phyloP scores from a whole-genome alignment of 2,888 invertebrate genomes.

The Villa cingulata region DNA sequence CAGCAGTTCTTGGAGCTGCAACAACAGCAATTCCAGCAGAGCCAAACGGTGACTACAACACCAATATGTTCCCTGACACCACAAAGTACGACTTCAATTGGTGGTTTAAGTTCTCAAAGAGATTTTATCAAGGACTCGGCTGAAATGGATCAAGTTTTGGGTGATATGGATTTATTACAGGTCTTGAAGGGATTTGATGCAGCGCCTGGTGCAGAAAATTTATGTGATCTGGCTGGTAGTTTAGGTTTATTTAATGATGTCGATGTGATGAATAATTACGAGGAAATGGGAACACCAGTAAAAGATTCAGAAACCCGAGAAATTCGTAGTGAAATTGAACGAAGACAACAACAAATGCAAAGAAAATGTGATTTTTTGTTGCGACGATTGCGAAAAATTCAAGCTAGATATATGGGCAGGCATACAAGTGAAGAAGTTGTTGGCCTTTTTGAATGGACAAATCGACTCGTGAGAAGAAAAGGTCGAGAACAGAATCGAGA shows the following conservation, averaged over 20 bases:
- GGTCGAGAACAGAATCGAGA: conserved; percentile 20
- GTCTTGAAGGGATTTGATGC: conserved; percentile 61
- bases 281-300: conserved; percentile 12
- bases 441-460: conserved; percentile 61
- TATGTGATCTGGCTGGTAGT: conserved; percentile 30
- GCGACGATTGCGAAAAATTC: conserved; percentile 60
- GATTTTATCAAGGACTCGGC: conserved; percentile 44
- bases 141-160: conserved; percentile 54
- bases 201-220: conserved; percentile 20
- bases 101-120: conserved; percentile 32
- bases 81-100: conserved; percentile 21
- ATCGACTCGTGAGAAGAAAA: conserved; percentile 34
- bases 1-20: no score
- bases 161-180: conserved; percentile 57
- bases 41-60: conserved; percentile 6
- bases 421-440: conserved; percentile 67
- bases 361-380: conserved; percentile 57
- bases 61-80: conserved; percentile 20
- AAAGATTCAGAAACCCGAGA: conserved; percentile 18
- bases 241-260: conserved; percentile 19
- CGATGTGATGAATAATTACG: conserved; percentile 17
- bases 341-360: conserved; percentile 41
- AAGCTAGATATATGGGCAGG: conserved; percentile 58
- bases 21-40: conserved; percentile 2
- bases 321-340: conserved; percentile 24